phyloP scores from a whole-genome alignment of 2,113 vertebrate genomes.

The Lagopus leucura region DNA sequence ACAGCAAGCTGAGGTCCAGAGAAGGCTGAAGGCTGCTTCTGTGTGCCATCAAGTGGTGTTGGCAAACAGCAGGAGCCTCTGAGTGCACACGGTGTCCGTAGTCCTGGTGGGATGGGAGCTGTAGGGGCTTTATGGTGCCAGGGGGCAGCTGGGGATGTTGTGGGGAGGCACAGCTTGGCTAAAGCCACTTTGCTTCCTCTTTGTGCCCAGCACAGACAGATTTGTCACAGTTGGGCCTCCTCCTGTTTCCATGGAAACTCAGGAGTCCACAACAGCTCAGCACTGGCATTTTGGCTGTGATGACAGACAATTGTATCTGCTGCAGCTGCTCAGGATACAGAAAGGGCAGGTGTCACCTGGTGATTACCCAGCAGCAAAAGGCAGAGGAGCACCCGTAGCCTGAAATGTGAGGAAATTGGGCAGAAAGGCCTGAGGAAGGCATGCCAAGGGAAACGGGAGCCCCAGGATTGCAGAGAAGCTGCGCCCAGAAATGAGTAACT shows the following conservation, averaged over 20 bases:
- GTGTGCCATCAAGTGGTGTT: rapidly evolving
- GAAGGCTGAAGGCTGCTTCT: neutral
- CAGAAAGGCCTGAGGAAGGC: neutral
- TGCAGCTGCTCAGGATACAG: slow-evolving; percentile 13
- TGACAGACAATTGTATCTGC: slow-evolving; percentile 55
- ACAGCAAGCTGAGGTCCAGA: neutral
- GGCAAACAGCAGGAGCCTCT: neutral
- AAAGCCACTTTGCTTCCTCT: slow-evolving; percentile 28
- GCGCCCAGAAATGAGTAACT: neutral
- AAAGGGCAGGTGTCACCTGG: neutral
- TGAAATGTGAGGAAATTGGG: neutral
- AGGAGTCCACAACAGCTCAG: slow-evolving; percentile 66
- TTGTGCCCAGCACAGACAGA: slow-evolving; percentile 44
- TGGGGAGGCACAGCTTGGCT: neutral
- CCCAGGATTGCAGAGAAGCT: neutral
- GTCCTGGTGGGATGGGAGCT: neutral
- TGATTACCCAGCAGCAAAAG: neutral
- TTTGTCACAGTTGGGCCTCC: slow-evolving; percentile 67
- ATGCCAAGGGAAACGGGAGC: rapidly evolving
- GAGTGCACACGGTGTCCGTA: too few species aligned
- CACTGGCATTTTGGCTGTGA: slow-evolving; percentile 12
- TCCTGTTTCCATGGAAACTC: slow-evolving; percentile 71
- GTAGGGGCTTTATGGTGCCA: neutral
- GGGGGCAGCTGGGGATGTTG: neutral
- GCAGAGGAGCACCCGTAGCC: neutral